Evolutionary conservation across 2,113 vertebrate species (phyloP).

Genomic region (Panthera uncia): DNA sequence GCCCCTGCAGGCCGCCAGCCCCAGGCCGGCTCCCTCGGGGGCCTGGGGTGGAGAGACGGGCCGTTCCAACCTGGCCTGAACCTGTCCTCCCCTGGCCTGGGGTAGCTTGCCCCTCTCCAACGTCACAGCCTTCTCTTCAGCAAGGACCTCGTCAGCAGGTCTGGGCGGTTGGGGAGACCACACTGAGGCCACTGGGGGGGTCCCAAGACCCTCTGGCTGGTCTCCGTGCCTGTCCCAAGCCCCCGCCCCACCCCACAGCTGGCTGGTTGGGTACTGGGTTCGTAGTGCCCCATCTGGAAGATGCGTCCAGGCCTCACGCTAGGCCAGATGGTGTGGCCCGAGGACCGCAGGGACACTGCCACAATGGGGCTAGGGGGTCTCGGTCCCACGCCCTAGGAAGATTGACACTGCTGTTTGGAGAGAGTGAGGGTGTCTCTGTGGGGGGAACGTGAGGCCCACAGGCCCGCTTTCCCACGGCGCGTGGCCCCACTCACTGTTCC

Average conservation of each 20-base stretch:
- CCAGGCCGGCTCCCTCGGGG: rapidly evolving
- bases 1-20: not conserved
- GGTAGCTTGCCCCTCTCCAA: rapidly evolving
- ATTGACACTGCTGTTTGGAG: rapidly evolving
- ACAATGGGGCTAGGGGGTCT: not conserved
- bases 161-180: not conserved
- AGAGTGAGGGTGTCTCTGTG: not conserved
- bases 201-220: not conserved
- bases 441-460: rapidly evolving
- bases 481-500: not conserved
- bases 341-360: rapidly evolving
- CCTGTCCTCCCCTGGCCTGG: rapidly evolving
- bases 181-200: not conserved
- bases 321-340: too few relatives aligned
- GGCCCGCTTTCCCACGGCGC: not conserved
- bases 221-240: rapidly evolving
- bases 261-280: not conserved
- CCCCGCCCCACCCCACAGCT: rapidly evolving
- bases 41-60: rapidly evolving
- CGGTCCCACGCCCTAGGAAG: too few relatives aligned
- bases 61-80: rapidly evolving
- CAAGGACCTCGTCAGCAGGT: not conserved
- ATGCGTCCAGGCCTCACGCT: rapidly evolving
- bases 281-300: not conserved
- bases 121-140: not conserved